Base-by-base conservation (phyloP, 2,113 vertebrate genomes). In the Apaloderma vittatum region DNA sequence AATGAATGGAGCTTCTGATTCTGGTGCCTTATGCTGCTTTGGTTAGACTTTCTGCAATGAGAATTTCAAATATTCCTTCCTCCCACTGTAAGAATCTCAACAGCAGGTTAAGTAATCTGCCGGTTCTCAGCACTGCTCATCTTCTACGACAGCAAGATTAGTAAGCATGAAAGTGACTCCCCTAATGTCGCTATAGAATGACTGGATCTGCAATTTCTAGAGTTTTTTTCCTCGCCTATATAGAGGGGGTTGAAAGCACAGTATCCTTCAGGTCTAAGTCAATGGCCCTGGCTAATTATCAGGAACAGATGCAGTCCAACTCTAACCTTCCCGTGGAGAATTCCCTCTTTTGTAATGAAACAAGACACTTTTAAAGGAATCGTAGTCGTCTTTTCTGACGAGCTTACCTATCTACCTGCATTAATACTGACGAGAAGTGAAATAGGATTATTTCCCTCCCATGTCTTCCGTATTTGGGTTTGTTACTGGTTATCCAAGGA, bases 111-210 rank as follows among this genome's bases (percentile, higher is more conserved):
- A 92, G 34, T 82, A 73, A 54, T 79, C 40, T 94, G 54, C n/a
- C 59, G 57, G 0, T 79, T 90, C 71, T 95, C 74, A 70, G 87
- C 62, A 59, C 46, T 93, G 49, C 66, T 80, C 29, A 34, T 93
- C 74, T 71, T 74, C 59, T 72, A 43, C 70, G 30, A 62, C 54
- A 83, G 93, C 59, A 73, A 93, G 92, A 85, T 95, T 83, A 95
- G 71, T 40, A 63, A 93, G 87, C 92, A 96, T 94, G 93, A 94
- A 95, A 95, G 92, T 94, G 92, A 96, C 90, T 95, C 51, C 20
- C 40, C 58, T 96, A 91, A 95, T 86, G 81, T 74, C 80, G 55
- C 71, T 88, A 6, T 48, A 55, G 88, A 86, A 95, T 67, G 75
- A 66, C 63, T 88, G 58, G 71, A 88, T 73, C 90, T 94, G 94